A percentile compares a stretch with the other conserved stretches of the same genome.
These are phyloP conservation scores for Albula glossodonta DNA, from an alignment of 2,113 vertebrate genomes.

Conservation along the genomic window DNA sequence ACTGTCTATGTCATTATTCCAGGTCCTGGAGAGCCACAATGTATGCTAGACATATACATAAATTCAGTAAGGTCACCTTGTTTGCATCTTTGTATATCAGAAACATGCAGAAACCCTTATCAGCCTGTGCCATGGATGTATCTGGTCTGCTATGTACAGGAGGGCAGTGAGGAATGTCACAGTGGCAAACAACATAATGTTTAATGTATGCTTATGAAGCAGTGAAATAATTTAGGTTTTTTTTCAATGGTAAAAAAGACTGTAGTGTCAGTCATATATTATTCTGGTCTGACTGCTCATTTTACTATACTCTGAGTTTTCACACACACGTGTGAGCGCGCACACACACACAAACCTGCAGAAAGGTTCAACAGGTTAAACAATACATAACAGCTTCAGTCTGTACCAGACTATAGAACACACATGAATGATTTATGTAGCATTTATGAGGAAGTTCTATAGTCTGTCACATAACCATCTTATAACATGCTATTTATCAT, in stretches of 20 bases:
- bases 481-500: too few species aligned
- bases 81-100: constrained; percentile 63
- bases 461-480: too few species aligned
- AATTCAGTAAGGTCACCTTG: constrained; percentile 65
- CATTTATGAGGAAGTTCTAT: too few species aligned
- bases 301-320: neutral
- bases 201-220: constrained; percentile 81
- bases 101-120: constrained; percentile 62
- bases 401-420: too few species aligned
- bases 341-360: neutral
- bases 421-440: too few species aligned
- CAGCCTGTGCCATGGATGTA: constrained; percentile 54
- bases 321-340: neutral
- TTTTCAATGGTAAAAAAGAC: constrained; percentile 43
- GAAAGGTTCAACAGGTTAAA: too few species aligned
- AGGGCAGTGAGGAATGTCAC: constrained; percentile 69
- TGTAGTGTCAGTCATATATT: neutral
- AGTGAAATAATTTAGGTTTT: constrained; percentile 69
- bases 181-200: constrained; percentile 73
- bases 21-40: constrained; percentile 29
- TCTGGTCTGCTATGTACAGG: constrained; percentile 55
- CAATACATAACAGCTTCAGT: too few species aligned
- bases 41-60: constrained; percentile 43
- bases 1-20: constrained; percentile 48
- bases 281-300: neutral